phyloP scores from a whole-genome alignment of 1,140 invertebrate genomes.

The Dendroctonus ponderosae region DNA sequence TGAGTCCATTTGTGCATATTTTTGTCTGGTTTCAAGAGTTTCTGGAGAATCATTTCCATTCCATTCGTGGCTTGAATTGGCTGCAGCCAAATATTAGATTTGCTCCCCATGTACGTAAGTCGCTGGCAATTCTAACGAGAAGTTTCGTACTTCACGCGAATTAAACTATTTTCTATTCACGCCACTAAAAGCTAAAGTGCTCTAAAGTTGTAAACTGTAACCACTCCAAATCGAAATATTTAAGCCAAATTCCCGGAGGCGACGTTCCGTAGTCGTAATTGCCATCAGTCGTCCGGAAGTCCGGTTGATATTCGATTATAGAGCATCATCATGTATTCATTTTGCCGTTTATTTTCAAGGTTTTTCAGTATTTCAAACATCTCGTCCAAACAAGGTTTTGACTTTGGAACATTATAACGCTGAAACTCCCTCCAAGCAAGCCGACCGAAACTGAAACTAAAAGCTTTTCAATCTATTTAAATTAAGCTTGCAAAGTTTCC shows the following conservation, averaged over 20 bases:
- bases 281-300: conserved; percentile 14
- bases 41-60: no score
- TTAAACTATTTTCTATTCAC: no score
- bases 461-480: conserved; percentile 6
- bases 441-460: not conserved
- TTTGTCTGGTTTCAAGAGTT: no score
- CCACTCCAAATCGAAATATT: conserved; percentile 17
- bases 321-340: not conserved
- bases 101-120: no score
- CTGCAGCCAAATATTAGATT: no score
- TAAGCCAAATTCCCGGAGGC: conserved; percentile 14
- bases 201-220: conserved; percentile 4
- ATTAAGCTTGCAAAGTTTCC: not conserved
- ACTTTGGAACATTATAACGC: conserved; percentile 1
- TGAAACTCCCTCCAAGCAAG: not conserved
- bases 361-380: not conserved
- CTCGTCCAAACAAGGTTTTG: not conserved
- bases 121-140: no score
- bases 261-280: conserved; percentile 16
- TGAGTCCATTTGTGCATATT: no score
- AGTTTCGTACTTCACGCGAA: no score
- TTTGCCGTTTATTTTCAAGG: no score
- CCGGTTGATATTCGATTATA: conserved; percentile 13
- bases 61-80: no score
- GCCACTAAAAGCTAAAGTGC: no score